Base-by-base conservation (phyloP, 53 echinoderm and acorn worm genomes). In the Echinarachnius parma region DNA sequence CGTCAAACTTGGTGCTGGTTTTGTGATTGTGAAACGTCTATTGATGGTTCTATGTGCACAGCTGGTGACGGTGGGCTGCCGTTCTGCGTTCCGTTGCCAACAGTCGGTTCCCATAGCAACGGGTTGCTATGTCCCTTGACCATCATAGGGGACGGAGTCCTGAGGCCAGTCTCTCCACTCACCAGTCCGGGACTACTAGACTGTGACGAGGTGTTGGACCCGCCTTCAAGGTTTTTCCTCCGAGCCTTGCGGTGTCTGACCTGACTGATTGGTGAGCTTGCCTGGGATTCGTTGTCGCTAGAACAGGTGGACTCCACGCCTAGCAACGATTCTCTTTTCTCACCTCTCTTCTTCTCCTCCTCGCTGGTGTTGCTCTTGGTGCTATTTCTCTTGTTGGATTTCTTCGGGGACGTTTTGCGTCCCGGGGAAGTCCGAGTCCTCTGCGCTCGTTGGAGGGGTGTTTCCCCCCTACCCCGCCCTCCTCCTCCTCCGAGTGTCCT, bases 31-130 rank as follows among this genome's bases (percentile, higher is more conserved):
- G 66, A 27, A 15, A 31, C 53, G 34, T 69, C 53, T 56, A 34
- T 22, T 21, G 69, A 21, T 34, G 55, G 27, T n/a, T 72, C 74
- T 5, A 57, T 57, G 28, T 72, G 44, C 24, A 72, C 57, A 45
- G 74, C 25, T 18, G 74, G 74, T 27, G 74, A 26, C 15, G 39
- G 21, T 16, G 74, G 4, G 15, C 39, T 57, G n/a, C 74, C 74
- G 27, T 72, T 72, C 57, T 72, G 74, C 0, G 74, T 56, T 7
- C 74, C 74, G 11, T 72, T 72, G 16, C 74, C 57, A n/a, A 72
- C 74, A 26, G 24, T 72, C 8, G 74, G 74, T 56, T 72, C 74
- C 74, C 74, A 56, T 34, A 72, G 37, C 23, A 72, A 37, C 16
- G 74, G 74, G 39, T 72, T 72, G 21, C 74, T 56, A 26, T 72